These are phyloP conservation scores for Forbesichthys papilliferus DNA, from an alignment of 2,113 vertebrate species.

Conservation along the genomic window DNA sequence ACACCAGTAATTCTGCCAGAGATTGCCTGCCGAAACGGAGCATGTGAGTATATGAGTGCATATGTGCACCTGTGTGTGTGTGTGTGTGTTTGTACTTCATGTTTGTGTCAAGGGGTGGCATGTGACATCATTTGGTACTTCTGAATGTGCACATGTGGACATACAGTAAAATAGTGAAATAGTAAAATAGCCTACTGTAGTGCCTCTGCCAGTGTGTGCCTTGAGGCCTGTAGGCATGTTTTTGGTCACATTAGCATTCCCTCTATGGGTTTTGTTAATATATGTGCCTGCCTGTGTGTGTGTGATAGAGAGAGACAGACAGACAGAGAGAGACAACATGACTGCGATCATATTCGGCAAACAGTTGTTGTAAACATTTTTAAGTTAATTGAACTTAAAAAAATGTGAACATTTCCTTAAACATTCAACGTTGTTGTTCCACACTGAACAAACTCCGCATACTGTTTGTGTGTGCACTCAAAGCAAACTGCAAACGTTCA, in stretches of 20 bases:
- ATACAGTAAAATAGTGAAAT: background rate
- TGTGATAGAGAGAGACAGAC: too few species aligned
- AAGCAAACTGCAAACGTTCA: too few species aligned
- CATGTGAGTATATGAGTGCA: slow-evolving; percentile 5
- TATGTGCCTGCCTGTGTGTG: slow-evolving; percentile 12
- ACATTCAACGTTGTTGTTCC: too few species aligned
- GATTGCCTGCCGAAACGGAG: slow-evolving; percentile 27
- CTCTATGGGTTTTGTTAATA: slow-evolving; percentile 14
- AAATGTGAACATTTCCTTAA: too few species aligned
- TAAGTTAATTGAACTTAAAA: too few species aligned
- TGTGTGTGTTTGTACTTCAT: slow-evolving; percentile 5
- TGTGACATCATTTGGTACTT: too few species aligned
- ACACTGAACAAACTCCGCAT: too few species aligned
- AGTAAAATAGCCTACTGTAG: too few species aligned
- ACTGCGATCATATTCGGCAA: too few species aligned
- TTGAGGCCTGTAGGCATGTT: slow-evolving; percentile 6
- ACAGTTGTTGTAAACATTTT: too few species aligned
- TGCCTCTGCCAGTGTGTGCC: background rate
- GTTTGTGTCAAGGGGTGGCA: slow-evolving; percentile 12
- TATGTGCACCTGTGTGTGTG: slow-evolving; percentile 14
- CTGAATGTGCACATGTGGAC: background rate
- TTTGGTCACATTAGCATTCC: slow-evolving; percentile 26
- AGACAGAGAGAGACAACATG: background rate
- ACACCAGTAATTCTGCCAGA: slow-evolving; percentile 34
- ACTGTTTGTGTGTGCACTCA: too few species aligned